Evolutionary conservation across 2,797 vertebrate species (phyloP).

Genomic region (Pseudopleuronectes americanus): DNA sequence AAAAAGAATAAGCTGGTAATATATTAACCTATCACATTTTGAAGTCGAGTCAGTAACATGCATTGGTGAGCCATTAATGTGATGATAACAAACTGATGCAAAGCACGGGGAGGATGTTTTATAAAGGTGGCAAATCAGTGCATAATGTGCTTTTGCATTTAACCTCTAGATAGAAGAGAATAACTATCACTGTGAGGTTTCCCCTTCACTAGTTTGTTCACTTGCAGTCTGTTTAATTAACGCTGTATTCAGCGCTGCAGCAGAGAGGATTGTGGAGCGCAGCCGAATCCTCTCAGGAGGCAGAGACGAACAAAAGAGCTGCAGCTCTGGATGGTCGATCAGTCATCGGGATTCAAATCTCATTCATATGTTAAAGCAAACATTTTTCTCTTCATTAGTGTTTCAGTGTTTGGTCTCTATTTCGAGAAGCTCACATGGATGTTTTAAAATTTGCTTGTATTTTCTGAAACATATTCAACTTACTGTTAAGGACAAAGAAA

Average conservation of each 20-base stretch:
- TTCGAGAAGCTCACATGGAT: too few species aligned
- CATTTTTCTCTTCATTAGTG: too few species aligned
- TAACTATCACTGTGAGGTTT: background rate
- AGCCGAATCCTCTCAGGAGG: constrained; percentile 20
- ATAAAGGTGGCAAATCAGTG: background rate
- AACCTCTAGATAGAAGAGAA: background rate
- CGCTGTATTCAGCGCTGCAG: constrained; percentile 13
- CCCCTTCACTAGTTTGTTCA: background rate
- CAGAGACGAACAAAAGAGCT: constrained; percentile 7
- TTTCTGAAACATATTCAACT: too few species aligned
- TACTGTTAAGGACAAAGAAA: background rate
- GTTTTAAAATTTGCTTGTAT: too few species aligned
- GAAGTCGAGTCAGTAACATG: too few species aligned
- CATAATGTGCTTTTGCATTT: background rate
- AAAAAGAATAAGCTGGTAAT: background rate
- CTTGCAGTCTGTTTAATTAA: constrained; percentile 27
- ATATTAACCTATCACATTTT: too few species aligned
- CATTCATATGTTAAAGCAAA: too few species aligned
- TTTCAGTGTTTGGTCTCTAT: too few species aligned
- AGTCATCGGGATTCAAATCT: background rate
- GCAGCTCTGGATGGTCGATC: background rate
- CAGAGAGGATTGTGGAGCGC: constrained; percentile 8
- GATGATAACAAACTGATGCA: too few species aligned
- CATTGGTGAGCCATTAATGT: too few species aligned
- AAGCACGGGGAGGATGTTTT: background rate